These are phyloP conservation scores for Drosophila prostipennis DNA, from an alignment of 2,888 invertebrate species.

Conservation along the genomic window DNA sequence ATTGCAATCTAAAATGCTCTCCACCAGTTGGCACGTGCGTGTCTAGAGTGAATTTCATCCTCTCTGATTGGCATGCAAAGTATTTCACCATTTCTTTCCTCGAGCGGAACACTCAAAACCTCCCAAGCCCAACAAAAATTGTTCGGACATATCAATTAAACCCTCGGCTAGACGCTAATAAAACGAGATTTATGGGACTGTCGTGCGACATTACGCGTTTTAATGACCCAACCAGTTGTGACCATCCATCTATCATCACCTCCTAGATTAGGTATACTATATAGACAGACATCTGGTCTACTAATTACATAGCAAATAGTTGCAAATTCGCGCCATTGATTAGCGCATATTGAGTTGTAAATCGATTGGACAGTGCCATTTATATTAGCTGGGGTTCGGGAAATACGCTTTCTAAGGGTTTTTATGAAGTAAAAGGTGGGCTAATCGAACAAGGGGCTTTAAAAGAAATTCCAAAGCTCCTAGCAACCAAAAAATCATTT, in stretches of 20 bases:
- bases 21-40: constrained; percentile 59
- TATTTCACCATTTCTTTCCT: constrained; percentile 40
- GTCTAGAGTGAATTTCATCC: constrained; percentile 44
- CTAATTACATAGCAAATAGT: constrained; percentile 38
- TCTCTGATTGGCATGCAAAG: constrained; percentile 11
- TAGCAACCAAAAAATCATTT: constrained; percentile 7
- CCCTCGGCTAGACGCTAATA: constrained; percentile 39
- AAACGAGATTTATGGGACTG: constrained; percentile 37
- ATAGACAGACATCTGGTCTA: constrained; percentile 17
- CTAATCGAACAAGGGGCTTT: background rate
- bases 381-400: constrained; percentile 19
- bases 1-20: constrained; percentile 16
- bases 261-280: constrained; percentile 2
- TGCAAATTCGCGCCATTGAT: constrained; percentile 36
- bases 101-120: constrained; percentile 7
- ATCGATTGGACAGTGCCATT: constrained; percentile 16
- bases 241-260: constrained; percentile 15
- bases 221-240: constrained; percentile 22
- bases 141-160: constrained; percentile 46
- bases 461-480: background rate
- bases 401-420: constrained; percentile 4
- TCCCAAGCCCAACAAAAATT: background rate
- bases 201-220: constrained; percentile 37
- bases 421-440: background rate
- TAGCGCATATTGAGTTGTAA: constrained; percentile 35